Base-by-base conservation (phyloP, 2,888 invertebrate genomes). In the Choristoneura rosaceana region DNA sequence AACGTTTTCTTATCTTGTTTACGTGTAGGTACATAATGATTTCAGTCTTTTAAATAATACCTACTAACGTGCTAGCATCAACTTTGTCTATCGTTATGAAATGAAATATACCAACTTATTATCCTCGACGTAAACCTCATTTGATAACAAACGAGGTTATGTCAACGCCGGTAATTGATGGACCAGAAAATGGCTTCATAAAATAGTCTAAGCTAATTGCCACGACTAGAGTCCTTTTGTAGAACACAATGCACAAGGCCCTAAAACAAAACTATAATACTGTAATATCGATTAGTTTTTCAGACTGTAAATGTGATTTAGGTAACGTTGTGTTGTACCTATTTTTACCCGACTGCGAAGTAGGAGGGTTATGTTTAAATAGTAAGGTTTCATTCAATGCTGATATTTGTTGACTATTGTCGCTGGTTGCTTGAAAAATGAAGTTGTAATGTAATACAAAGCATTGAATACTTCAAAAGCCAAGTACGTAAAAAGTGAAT, bases 141-240 rank as follows among this genome's bases (percentile, higher is more conserved):
- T 59, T 62, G 47, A 62, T 59, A 68, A 50, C 55, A 68, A 71
- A 71, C 63, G 67, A 71, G 47, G 67, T 33, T 58, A 67, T 47
- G 71, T 71, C 67, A 58, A 15, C 71, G 62, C n/a, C 25, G 12
- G 15, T 71, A 63, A 67, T 67, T 67, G 47, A 71, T 68, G 67
- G 45, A 33, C 41, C 43, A 47, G 62, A 67, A 67, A 62, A 66
- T 66, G 41, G 55, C 52, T 70, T 50, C 50, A 65, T 71, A 38
- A 66, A 55, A 38, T 5, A 61, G 43, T 55, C 61, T 45, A 55
- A 45, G 61, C 45, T 71, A 71, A 71, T 71, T 60, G 55, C 61
- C 63, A 58, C 41, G 34, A 1, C 62, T 43, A 17, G 17, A 50
- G 41, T 33, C 47, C 41, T 64, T 59, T 68, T 62, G 71, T 67